Conservation (phyloP, 2,888 invertebrate species). For the Drosophila greeni region DNA sequence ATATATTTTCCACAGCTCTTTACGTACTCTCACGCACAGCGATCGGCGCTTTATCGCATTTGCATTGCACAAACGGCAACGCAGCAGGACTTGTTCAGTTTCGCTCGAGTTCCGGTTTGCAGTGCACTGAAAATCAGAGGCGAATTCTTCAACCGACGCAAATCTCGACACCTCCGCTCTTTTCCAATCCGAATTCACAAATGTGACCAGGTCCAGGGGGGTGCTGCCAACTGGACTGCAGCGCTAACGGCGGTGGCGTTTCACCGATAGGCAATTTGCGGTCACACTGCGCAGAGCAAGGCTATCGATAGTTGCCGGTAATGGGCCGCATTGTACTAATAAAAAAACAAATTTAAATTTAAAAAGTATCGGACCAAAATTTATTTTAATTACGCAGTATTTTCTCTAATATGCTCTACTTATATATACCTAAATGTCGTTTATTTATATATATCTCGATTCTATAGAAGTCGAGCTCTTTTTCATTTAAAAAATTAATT, state of each 20-base stretch:
- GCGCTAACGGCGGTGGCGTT: background rate
- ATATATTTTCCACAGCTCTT: conserved; percentile 36
- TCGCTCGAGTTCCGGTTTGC: conserved; percentile 64
- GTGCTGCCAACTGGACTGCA: background rate
- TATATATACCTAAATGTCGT: too few species aligned
- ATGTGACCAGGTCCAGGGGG: background rate
- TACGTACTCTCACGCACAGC: conserved; percentile 57
- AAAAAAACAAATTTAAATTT: too few species aligned
- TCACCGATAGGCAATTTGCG: background rate
- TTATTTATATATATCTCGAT: too few species aligned
- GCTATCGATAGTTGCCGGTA: conserved; percentile 3
- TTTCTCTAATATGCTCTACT: too few species aligned
- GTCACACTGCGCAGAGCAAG: background rate
- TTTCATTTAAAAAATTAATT: too few species aligned
- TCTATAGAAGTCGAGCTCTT: too few species aligned
- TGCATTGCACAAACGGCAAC: conserved; percentile 54
- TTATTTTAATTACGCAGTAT: too few species aligned
- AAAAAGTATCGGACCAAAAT: too few species aligned
- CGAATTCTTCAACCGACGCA: conserved; percentile 16
- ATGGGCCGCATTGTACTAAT: background rate
- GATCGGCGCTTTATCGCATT: conserved; percentile 43
- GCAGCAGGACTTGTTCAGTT: conserved; percentile 47
- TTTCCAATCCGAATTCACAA: conserved; percentile 12
- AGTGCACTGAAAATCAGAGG: conserved; percentile 44
- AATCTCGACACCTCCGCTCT: conserved; percentile 18